These are phyloP conservation scores for Indicator indicator DNA, from an alignment of 2,113 vertebrate genomes.

Conservation along the genomic window DNA sequence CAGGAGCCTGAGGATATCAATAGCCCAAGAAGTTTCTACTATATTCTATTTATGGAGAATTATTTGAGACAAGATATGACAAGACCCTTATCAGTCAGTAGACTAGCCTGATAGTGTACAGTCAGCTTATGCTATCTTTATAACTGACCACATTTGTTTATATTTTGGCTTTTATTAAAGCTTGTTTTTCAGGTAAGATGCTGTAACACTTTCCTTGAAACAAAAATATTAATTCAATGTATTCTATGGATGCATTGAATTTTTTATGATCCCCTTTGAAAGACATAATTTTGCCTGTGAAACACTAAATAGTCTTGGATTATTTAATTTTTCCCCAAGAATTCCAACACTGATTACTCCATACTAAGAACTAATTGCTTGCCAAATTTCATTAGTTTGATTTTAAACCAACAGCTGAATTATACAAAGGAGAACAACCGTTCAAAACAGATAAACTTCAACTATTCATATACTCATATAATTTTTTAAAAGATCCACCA, in stretches of 20 bases:
- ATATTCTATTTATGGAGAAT: not conserved
- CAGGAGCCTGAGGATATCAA: not conserved
- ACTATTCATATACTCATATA: conserved; percentile 32
- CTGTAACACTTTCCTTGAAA: not conserved
- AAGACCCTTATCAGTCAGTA: not conserved
- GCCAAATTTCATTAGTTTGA: conserved; percentile 44
- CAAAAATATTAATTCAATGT: conserved; percentile 37
- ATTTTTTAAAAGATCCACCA: not conserved
- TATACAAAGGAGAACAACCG: conserved; percentile 22
- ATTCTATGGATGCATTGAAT: not conserved
- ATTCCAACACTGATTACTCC: not conserved
- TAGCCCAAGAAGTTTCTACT: not conserved
- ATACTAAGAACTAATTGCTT: not conserved
- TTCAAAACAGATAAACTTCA: conserved; percentile 32
- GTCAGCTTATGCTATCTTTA: not conserved
- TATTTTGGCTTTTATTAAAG: not conserved
- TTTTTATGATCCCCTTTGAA: not conserved
- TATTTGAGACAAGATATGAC: not conserved
- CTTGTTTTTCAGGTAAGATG: not conserved
- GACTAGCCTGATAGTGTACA: not conserved
- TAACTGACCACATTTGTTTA: not conserved
- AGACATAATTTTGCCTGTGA: not conserved
- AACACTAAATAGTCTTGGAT: conserved; percentile 3
- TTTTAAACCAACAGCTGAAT: conserved; percentile 27
- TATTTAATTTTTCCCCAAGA: not conserved